Evolutionary conservation across 2,888 invertebrate genomes (phyloP).

Genomic region (Coelopa pilipes): DNA sequence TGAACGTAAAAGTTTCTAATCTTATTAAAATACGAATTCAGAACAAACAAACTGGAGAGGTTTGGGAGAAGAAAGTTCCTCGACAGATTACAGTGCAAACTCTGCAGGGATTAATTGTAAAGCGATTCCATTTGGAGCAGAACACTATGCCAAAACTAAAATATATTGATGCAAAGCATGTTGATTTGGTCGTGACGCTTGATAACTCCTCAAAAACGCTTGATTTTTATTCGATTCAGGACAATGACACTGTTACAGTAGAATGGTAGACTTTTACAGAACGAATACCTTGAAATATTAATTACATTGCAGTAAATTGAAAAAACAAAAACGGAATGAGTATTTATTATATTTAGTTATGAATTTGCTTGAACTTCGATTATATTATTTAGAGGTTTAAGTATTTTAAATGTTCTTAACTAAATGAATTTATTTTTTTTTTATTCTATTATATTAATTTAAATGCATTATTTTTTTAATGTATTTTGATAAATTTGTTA

Average conservation of each 20-base stretch:
- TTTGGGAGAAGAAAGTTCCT: conserved; percentile 77
- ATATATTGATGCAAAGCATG: conserved; percentile 71
- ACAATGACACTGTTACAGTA: conserved; percentile 82
- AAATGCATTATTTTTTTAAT: background rate
- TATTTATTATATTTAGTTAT: too few relatives aligned
- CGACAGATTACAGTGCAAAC: conserved; percentile 85
- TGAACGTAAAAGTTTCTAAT: conserved; percentile 75
- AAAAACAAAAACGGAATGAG: too few relatives aligned
- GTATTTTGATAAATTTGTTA: conserved; percentile 16
- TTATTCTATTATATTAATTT: background rate
- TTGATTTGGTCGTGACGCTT: conserved; percentile 77
- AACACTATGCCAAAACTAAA: conserved; percentile 58
- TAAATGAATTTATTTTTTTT: background rate
- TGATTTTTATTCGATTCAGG: conserved; percentile 84
- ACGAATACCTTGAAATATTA: too few relatives aligned
- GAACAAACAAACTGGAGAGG: conserved; percentile 67
- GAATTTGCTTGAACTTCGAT: too few relatives aligned
- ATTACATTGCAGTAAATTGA: too few relatives aligned
- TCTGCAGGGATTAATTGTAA: conserved; percentile 81
- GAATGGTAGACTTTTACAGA: conserved; percentile 72
- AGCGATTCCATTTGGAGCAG: conserved; percentile 73
- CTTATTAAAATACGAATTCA: conserved; percentile 73
- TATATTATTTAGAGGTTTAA: too few relatives aligned
- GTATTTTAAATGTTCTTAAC: too few relatives aligned
- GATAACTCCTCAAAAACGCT: conserved; percentile 87